Conservation (phyloP, 2,113 vertebrate species). For the Hemiprocne comata region DNA sequence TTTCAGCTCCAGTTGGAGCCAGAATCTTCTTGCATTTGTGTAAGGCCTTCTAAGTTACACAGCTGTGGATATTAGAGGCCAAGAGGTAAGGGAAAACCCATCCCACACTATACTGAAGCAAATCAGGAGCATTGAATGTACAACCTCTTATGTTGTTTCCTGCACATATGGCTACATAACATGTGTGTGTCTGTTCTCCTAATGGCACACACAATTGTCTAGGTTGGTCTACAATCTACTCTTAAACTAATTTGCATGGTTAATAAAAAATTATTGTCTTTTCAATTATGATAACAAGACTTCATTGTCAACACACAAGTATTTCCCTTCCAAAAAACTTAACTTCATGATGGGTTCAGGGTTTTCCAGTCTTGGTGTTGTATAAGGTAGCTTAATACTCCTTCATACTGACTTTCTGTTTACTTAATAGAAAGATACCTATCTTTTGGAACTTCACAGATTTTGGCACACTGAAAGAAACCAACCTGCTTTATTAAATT, state of each 20-base stretch:
- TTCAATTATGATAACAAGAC: neutral
- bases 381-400: neutral
- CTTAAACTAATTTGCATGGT: neutral
- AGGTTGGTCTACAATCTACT: neutral
- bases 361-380: neutral
- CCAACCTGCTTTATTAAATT: constrained; percentile 35
- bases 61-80: neutral
- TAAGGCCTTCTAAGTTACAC: neutral
- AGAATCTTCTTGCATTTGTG: neutral
- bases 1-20: neutral
- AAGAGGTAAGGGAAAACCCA: neutral
- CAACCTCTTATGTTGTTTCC: neutral
- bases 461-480: constrained; percentile 30
- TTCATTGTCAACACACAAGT: neutral
- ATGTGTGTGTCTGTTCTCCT: neutral
- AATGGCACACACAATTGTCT: neutral
- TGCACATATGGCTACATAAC: neutral
- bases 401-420: constrained; percentile 32
- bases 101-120: neutral
- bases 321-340: neutral
- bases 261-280: neutral
- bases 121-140: neutral
- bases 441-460: constrained; percentile 29
- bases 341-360: neutral
- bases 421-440: constrained; percentile 22